Evolutionary conservation across 2,888 invertebrate species (phyloP).

Genomic region (Hermaeophaga mercurialis): DNA sequence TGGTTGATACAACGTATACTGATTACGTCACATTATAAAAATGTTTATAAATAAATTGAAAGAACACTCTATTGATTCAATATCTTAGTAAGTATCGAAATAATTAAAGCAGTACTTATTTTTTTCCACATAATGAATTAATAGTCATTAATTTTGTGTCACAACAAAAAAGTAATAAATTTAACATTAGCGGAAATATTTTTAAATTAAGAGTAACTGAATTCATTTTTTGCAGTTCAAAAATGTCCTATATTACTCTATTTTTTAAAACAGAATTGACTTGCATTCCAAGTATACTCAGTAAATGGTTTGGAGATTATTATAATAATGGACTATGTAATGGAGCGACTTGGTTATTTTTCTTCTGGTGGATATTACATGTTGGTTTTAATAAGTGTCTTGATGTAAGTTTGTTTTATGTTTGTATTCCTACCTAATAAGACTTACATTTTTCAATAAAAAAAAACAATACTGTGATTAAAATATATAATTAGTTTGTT

Average conservation of each 20-base stretch:
- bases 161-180: neutral
- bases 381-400: slow-evolving; percentile 47
- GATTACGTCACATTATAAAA: slow-evolving; percentile 12
- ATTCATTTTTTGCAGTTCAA: slow-evolving; percentile 20
- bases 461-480: no score
- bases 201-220: no score
- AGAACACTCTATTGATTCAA: slow-evolving; percentile 6
- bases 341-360: slow-evolving; percentile 52
- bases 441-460: no score
- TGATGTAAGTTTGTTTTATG: slow-evolving; percentile 49
- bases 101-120: no score
- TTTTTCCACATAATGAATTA: neutral
- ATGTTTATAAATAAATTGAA: slow-evolving; percentile 26
- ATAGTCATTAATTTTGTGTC: neutral
- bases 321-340: slow-evolving; percentile 53
- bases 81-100: slow-evolving; percentile 17
- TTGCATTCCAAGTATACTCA: slow-evolving; percentile 48
- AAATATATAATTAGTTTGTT: no score
- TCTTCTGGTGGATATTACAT: slow-evolving; percentile 50
- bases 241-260: slow-evolving; percentile 41
- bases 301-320: slow-evolving; percentile 48
- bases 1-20: neutral
- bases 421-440: no score
- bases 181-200: neutral
- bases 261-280: slow-evolving; percentile 53